Conservation (phyloP, 2,113 vertebrate species). For the Urocynchramus pylzowi region DNA sequence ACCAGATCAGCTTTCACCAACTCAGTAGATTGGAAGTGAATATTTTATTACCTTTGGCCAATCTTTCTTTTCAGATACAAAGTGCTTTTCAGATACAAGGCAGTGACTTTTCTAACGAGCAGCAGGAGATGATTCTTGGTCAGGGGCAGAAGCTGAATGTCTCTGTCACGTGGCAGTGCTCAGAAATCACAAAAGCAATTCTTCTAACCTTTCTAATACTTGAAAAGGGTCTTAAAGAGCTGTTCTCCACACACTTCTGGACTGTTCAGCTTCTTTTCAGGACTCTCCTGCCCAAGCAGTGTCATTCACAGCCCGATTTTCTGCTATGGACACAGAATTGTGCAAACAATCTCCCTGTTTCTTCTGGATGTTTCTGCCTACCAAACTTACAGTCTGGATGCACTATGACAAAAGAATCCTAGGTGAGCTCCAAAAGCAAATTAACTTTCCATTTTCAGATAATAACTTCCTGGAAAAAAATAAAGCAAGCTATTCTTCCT, state of each 20-base stretch:
- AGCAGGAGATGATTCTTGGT: slow-evolving; percentile 2
- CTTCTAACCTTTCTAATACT: background rate
- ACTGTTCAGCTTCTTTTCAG: background rate
- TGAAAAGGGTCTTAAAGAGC: background rate
- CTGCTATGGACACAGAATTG: background rate
- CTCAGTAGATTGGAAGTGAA: background rate
- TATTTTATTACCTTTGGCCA: background rate
- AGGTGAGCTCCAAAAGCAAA: slow-evolving; percentile 17
- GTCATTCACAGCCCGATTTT: background rate
- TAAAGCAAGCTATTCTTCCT: background rate
- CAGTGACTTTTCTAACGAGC: background rate
- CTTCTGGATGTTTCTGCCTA: background rate
- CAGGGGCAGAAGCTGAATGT: background rate
- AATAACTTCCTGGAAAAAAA: slow-evolving; percentile 3
- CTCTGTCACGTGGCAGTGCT: background rate
- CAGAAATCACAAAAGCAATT: slow-evolving; percentile 1
- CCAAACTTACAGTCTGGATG: background rate
- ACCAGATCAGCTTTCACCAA: slow-evolving; percentile 1
- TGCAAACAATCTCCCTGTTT: background rate
- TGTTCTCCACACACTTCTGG: background rate
- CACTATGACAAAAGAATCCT: background rate
- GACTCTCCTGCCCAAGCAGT: background rate
- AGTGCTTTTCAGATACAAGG: background rate
- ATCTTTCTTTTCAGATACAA: background rate
- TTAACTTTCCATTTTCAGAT: slow-evolving; percentile 1